These are phyloP conservation scores for Artibeus jamaicensis DNA, from an alignment of 2,797 vertebrate species.

Conservation along the genomic window DNA sequence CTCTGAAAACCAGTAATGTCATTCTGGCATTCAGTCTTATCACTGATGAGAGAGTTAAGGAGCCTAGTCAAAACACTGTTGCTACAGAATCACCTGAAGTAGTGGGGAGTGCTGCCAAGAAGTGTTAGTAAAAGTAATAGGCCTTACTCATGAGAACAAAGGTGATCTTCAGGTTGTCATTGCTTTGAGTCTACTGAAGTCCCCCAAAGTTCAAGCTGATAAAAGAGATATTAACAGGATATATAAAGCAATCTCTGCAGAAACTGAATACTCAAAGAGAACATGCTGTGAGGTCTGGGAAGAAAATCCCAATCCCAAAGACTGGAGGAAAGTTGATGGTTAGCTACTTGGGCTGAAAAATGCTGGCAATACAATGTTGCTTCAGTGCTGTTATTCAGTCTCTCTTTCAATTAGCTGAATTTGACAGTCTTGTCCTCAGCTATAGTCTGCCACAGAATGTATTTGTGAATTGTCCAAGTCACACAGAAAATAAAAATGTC, in stretches of 20 bases:
- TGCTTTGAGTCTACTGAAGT: slow-evolving; percentile 87
- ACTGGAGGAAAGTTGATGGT: slow-evolving; percentile 90
- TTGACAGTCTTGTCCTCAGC: slow-evolving; percentile 93
- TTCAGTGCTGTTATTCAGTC: slow-evolving; percentile 96
- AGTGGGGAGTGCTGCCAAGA: slow-evolving; percentile 77
- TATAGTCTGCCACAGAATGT: slow-evolving; percentile 87
- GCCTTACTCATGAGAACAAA: slow-evolving; percentile 75
- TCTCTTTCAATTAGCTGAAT: slow-evolving; percentile 94
- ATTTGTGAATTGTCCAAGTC: slow-evolving; percentile 90
- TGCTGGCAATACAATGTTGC: slow-evolving; percentile 96
- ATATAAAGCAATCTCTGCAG: slow-evolving; percentile 85
- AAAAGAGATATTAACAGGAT: slow-evolving; percentile 87
- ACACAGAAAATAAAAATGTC: slow-evolving; percentile 93
- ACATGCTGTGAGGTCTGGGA: slow-evolving; percentile 92
- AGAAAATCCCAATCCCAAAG: slow-evolving; percentile 87
- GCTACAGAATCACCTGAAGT: slow-evolving; percentile 80
- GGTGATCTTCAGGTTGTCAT: slow-evolving; percentile 85
- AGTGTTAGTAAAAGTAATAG: slow-evolving; percentile 74
- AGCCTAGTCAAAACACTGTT: slow-evolving; percentile 74
- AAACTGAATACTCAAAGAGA: slow-evolving; percentile 91
- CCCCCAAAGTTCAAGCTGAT: slow-evolving; percentile 82
- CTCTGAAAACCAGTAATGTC: slow-evolving; percentile 88
- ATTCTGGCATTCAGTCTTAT: slow-evolving; percentile 92
- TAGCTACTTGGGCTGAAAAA: slow-evolving; percentile 97
- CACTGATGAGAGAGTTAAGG: slow-evolving; percentile 83